Evolutionary conservation across 2,888 invertebrate species (phyloP), one percentile per base, ranked within the genome.

Genomic region (Galeopsomyia nigrocyanea): DNA sequence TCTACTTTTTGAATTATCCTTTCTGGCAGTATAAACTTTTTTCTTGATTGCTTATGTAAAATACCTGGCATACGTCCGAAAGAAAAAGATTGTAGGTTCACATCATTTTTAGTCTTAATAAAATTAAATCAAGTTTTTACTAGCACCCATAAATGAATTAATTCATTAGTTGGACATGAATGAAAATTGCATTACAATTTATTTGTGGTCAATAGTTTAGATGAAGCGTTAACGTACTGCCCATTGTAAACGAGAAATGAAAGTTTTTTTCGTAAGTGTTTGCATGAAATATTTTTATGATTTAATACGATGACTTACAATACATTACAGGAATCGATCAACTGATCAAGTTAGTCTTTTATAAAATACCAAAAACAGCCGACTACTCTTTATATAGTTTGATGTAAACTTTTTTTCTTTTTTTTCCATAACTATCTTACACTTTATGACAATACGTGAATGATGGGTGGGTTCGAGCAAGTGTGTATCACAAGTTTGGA

Each of bases 401-500:
- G 63, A 72, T 65, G 51, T 74, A 75, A 73, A 39, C 7, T 39
- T 39, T 10, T 75, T 67, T 75, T 64, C 57, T 49, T 76, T 70
- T 71, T 57, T 70, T 74, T 73, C 64, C 60, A 56, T 67, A 21
- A 70, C 61, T 77, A 71, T 60, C 71, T 77, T 78, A 79, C 55
- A 76, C 49, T 75, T 73, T 76, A 58, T 77, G 73, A 79, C 74
- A 77, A 74, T 78, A 77, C 77, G 73, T 76, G 72, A 77, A 73
- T 75, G 67, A 77, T 68, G 76, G 75, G 69, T 74, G 64, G 66
- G 72, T 73, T 77, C 77, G 74, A 76, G 76, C 76, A 75, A 77
- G 72, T 76, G 75, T 68, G 79, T 81, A 81, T 81, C 81, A 81
- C 81, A 81, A 79, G 79, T 81, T 80, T 78, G 77, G 78, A 79